These are phyloP conservation scores for Branchipolynoe longqiensis DNA, from an alignment of 2,888 invertebrate species.

Conservation along the genomic window DNA sequence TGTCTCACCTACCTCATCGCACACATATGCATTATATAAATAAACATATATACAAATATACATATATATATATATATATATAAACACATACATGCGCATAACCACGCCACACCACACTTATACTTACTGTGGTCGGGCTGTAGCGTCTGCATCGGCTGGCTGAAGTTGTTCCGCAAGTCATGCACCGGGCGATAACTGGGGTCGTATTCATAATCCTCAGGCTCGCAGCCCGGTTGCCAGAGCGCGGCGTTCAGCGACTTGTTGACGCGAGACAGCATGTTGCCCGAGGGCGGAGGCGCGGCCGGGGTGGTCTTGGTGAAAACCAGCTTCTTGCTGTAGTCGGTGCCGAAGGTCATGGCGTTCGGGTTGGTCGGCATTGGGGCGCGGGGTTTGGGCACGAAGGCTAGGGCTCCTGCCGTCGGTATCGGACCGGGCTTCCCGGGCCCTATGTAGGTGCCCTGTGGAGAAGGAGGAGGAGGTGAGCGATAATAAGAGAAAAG, in stretches of 20 bases:
- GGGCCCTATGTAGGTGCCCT: slow-evolving; percentile 15
- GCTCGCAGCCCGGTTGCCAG: not conserved
- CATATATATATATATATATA: too few relatives aligned
- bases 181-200: slow-evolving; percentile 14
- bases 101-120: not conserved
- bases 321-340: not conserved
- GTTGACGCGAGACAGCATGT: slow-evolving; percentile 33
- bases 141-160: not conserved
- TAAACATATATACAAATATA: too few relatives aligned
- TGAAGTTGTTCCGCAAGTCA: not conserved
- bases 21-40: too few relatives aligned
- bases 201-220: not conserved
- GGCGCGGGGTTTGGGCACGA: slow-evolving; percentile 38
- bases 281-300: not conserved
- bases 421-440: not conserved
- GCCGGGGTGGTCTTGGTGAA: not conserved
- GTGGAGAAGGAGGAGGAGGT: not conserved
- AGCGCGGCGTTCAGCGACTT: slow-evolving; percentile 19
- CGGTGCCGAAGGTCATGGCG: slow-evolving; percentile 20
- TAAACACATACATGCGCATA: too few relatives aligned
- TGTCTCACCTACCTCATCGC: too few relatives aligned
- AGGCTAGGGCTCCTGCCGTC: slow-evolving; percentile 53
- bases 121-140: slow-evolving; percentile 1
- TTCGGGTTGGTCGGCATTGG: slow-evolving; percentile 21
- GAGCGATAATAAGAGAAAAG: not conserved